Evolutionary conservation across 2,797 vertebrate genomes (phyloP), one percentile per base, ranked within the genome.

Genomic region (Columba guinea): DNA sequence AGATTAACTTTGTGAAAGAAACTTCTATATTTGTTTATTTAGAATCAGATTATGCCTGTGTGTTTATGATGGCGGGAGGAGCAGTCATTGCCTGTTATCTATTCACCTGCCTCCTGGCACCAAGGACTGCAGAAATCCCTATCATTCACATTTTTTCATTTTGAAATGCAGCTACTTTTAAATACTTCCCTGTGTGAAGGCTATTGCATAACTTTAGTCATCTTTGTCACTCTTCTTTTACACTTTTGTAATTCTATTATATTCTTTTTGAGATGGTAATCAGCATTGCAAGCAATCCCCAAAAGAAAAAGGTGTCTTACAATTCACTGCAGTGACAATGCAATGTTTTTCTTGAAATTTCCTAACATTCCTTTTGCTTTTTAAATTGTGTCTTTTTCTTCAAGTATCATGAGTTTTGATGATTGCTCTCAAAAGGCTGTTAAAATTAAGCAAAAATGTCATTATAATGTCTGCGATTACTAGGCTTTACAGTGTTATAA

Each of bases 391-490:
- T 5, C 2, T 85, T 71, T 88, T 69, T 8, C 27, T 86, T 51
- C 39, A 70, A 51, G 59, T 56, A 28, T 13, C 0, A 0, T 55
- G 7, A 37, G 1, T 35, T 30, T 20, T 74, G 51, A 53, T n/a
- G 20, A 71, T 27, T 39, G 27, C 4, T 79, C 19, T 93, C 21
- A 84, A 94, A 84, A 82, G 34, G 0, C 26, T 73, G 22, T 70
- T 76, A 49, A 84, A 48, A 84, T 81, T 35, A 73, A 75, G 21
- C 6, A 83, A 85, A 88, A 59, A 19, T 49, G 3, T 22, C 12
- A 34, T 49, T 3, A 27, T 63, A 53, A 87, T 80, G 83, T 94
- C 64, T 77, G 11, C 20, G 67, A 79, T 79, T 88, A 24, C 28
- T 79, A 34, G 15, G 3, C 16, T 69, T 58, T 24, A 65, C 9